A percentile compares a stretch with the other conserved stretches of the same genome.
Evolutionary conservation across 2,888 invertebrate genomes (phyloP).

Genomic region (Cybosia mesomella): DNA sequence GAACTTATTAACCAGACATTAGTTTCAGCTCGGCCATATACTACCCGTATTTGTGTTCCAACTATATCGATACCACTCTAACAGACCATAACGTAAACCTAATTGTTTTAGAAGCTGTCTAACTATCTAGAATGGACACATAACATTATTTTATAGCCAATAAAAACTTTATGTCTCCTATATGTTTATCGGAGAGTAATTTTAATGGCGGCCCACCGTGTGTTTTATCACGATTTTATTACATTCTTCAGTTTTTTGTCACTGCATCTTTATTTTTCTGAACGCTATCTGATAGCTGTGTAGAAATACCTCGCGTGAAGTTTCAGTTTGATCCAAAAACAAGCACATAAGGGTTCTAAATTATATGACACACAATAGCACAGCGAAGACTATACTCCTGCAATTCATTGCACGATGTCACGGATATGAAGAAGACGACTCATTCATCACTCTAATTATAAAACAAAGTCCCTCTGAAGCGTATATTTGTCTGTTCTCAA

Average conservation of each 20-base stretch:
- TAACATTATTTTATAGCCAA: constrained; percentile 67
- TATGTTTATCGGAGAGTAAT: constrained; percentile 75
- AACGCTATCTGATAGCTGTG: constrained; percentile 5
- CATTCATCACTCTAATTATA: no score
- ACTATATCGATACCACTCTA: constrained; percentile 13
- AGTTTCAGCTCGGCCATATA: neutral
- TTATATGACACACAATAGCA: neutral
- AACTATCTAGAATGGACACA: constrained; percentile 65
- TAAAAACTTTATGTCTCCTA: constrained; percentile 69
- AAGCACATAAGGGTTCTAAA: neutral
- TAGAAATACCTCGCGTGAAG: neutral
- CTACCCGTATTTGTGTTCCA: neutral
- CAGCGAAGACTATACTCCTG: no score
- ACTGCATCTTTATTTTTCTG: constrained; percentile 21
- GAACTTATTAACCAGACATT: no score
- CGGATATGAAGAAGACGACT: no score
- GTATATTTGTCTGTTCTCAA: no score
- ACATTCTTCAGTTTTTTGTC: constrained; percentile 60
- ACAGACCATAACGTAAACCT: constrained; percentile 35
- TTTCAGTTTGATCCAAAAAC: neutral
- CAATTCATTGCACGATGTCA: no score
- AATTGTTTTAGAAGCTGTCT: constrained; percentile 57
- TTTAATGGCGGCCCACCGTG: constrained; percentile 81
- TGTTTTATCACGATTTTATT: constrained; percentile 71
- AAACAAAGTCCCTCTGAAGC: no score